Conservation (phyloP, 2,888 invertebrate species). For the Drosophila nr. perissopoda region DNA sequence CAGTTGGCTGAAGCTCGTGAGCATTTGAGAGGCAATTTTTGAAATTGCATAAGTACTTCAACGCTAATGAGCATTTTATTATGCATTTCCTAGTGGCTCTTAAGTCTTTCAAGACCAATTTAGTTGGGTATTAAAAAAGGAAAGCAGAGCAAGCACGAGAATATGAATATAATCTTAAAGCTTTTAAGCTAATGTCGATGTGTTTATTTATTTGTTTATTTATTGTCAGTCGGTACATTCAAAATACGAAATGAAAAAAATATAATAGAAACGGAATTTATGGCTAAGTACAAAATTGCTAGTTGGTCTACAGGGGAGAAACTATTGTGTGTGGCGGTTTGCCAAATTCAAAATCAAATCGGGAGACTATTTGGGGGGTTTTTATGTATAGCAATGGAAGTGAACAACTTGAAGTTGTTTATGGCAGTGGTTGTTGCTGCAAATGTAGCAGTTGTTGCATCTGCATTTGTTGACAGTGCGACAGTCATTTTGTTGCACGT, state of each 20-base stretch:
- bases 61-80: background rate
- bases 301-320: background rate
- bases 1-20: background rate
- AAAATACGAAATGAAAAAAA: background rate
- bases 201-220: background rate
- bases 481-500: conserved; percentile 22
- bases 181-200: no score
- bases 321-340: background rate
- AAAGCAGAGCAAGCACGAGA: background rate
- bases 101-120: background rate
- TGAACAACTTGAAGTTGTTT: conserved; percentile 23
- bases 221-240: background rate
- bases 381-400: conserved; percentile 20
- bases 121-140: background rate
- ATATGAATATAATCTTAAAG: background rate
- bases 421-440: conserved; percentile 28
- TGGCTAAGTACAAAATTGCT: background rate
- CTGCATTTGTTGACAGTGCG: conserved; percentile 26
- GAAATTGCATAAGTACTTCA: conserved; percentile 13
- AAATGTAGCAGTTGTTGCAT: conserved; percentile 31
- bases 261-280: background rate
- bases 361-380: conserved; percentile 21
- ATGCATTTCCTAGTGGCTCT: background rate
- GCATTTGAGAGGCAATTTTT: conserved; percentile 5
- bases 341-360: conserved; percentile 23